Percentiles rank a stretch among this genome's conserved stretches.
Evolutionary conservation across 2,797 vertebrate genomes (phyloP).

Genomic region (Melanotaenia pygmaea): DNA sequence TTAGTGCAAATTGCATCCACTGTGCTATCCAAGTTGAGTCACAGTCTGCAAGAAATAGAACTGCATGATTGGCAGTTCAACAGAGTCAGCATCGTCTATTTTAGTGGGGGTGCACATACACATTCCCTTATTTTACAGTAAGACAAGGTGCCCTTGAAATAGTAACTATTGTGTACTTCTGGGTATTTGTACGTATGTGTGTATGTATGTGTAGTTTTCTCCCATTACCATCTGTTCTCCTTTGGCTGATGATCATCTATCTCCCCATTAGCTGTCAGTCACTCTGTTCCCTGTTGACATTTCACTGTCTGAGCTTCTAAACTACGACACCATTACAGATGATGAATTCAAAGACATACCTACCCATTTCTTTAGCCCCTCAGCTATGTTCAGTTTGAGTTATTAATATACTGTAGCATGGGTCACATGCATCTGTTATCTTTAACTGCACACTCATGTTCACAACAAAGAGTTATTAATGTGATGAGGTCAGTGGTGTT

Average conservation of each 20-base stretch:
- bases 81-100: conserved; percentile 46
- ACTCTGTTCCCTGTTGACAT: conserved; percentile 50
- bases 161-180: conserved; percentile 41
- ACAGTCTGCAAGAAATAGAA: conserved; percentile 15
- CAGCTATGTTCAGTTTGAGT: background rate
- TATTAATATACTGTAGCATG: background rate
- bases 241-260: conserved; percentile 64
- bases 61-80: conserved; percentile 40
- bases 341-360: background rate
- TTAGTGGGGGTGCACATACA: conserved; percentile 14
- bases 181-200: conserved; percentile 6
- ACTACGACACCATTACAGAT: conserved; percentile 11
- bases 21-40: conserved; percentile 24
- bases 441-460: background rate
- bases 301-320: conserved; percentile 38
- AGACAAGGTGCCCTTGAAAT: conserved; percentile 66
- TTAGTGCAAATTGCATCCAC: background rate
- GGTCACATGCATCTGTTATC: background rate
- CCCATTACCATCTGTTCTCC: conserved; percentile 59
- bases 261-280: conserved; percentile 69
- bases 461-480: background rate
- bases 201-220: conserved; percentile 39
- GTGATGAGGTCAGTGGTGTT: background rate
- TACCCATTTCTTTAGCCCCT: background rate
- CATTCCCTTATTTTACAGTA: conserved; percentile 35